Percentiles rank a stretch among this genome's conserved stretches.
phyloP scores from a whole-genome alignment of 2,113 vertebrate species.

The Erpornis zantholeuca region DNA sequence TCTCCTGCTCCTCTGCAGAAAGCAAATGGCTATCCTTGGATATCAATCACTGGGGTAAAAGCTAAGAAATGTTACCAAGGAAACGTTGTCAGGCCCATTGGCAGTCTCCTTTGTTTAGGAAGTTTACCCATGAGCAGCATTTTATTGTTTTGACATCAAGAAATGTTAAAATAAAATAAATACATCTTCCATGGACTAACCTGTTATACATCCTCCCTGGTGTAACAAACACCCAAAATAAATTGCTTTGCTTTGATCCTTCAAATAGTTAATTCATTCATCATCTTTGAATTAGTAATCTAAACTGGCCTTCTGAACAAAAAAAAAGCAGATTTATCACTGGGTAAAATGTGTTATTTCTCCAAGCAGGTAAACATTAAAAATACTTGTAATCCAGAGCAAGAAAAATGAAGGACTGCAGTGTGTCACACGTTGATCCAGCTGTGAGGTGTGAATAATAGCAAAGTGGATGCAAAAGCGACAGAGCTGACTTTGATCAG shows the following conservation, averaged over 20 bases:
- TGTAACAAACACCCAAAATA: neutral
- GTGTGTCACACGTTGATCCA: neutral
- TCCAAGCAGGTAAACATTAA: constrained; percentile 27
- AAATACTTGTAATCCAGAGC: neutral
- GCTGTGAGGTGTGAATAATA: neutral
- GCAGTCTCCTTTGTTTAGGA: constrained; percentile 45
- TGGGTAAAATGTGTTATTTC: neutral
- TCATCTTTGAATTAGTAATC: neutral
- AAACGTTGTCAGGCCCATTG: constrained; percentile 48
- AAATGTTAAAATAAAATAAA: constrained; percentile 10
- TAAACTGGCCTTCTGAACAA: neutral
- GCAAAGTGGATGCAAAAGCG: neutral
- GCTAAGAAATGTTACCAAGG: constrained; percentile 65
- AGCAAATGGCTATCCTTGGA: constrained; percentile 55
- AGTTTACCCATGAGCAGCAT: constrained; percentile 39
- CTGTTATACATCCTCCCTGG: neutral
- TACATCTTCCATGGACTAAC: neutral
- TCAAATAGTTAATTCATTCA: neutral
- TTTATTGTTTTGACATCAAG: constrained; percentile 24
- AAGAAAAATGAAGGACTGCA: neutral
- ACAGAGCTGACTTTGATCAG: neutral
- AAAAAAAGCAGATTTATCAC: neutral
- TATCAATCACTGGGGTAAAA: constrained; percentile 64
- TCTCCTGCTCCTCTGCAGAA: constrained; percentile 31
- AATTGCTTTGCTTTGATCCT: neutral